These are phyloP conservation scores for Temnopleurus reevesii DNA, from an alignment of 53 echinoderm and acorn worm genomes.

Conservation along the genomic window DNA sequence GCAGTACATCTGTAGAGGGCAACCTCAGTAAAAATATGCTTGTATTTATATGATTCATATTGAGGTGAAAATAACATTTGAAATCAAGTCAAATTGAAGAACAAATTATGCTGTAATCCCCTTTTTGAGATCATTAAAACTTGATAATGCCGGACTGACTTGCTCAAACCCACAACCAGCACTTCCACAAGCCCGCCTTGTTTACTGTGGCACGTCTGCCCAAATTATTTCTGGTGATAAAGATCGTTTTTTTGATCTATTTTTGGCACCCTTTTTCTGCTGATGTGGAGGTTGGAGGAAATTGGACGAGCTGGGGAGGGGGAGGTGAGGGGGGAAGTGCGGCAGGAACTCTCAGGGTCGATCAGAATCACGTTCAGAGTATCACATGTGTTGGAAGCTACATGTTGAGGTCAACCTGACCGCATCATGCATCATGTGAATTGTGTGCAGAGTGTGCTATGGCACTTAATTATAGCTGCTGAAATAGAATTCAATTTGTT, in stretches of 20 bases:
- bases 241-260: slow-evolving; percentile 12
- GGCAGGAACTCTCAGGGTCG: neutral
- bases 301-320: neutral
- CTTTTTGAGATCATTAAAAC: no score
- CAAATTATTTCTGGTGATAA: neutral
- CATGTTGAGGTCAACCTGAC: neutral
- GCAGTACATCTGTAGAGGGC: no score
- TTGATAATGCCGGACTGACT: neutral
- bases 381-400: neutral
- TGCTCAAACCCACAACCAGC: neutral
- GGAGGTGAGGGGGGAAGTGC: neutral
- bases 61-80: no score
- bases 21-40: no score
- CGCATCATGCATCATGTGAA: no score
- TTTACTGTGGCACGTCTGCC: neutral
- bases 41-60: no score
- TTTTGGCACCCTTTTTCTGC: neutral
- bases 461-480: no score
- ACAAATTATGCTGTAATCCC: no score
- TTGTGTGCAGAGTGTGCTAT: neutral
- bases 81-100: no score
- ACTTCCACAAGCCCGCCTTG: neutral
- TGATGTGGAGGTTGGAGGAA: slow-evolving; percentile 1
- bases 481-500: no score
- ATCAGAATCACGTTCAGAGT: neutral